Conservation (phyloP, 1,140 invertebrate species). For the Harpegnathos saltator region DNA sequence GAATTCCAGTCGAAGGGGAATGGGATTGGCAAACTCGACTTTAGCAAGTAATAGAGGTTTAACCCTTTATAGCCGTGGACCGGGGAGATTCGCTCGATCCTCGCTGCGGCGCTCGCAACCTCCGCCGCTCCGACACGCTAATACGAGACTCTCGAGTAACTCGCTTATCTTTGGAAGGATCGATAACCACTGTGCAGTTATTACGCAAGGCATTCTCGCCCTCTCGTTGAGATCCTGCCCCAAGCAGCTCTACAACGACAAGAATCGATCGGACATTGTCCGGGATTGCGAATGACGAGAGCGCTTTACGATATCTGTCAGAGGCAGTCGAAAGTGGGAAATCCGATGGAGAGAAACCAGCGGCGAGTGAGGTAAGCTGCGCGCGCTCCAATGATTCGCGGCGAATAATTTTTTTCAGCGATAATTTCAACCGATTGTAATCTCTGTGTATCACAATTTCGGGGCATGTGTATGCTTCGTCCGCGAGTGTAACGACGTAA, state of each 20-base stretch:
- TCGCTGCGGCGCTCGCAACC: conserved; percentile 28
- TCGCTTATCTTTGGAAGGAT: conserved; percentile 40
- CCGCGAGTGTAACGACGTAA: neutral
- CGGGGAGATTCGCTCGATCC: conserved; percentile 52
- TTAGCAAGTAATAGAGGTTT: conserved; percentile 60
- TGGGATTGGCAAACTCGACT: conserved; percentile 57
- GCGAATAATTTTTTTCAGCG: no score
- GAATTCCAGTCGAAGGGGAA: conserved; percentile 34
- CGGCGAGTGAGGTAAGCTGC: no score
- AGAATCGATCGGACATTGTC: no score
- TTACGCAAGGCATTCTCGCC: conserved; percentile 1
- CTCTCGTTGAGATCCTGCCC: conserved; percentile 11
- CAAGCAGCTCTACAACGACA: no score
- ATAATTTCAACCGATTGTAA: neutral
- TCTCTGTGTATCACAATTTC: conserved; percentile 8
- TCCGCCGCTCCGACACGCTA: conserved; percentile 15
- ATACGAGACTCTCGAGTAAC: neutral
- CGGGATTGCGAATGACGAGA: no score
- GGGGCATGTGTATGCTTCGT: no score
- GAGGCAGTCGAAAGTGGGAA: no score
- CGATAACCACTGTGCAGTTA: conserved; percentile 35
- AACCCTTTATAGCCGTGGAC: conserved; percentile 44
- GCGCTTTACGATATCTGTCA: no score
- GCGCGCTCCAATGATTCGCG: no score
- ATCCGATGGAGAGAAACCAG: no score